Conservation (phyloP, 2,797 vertebrate genomes). For the Danio tinwini region DNA sequence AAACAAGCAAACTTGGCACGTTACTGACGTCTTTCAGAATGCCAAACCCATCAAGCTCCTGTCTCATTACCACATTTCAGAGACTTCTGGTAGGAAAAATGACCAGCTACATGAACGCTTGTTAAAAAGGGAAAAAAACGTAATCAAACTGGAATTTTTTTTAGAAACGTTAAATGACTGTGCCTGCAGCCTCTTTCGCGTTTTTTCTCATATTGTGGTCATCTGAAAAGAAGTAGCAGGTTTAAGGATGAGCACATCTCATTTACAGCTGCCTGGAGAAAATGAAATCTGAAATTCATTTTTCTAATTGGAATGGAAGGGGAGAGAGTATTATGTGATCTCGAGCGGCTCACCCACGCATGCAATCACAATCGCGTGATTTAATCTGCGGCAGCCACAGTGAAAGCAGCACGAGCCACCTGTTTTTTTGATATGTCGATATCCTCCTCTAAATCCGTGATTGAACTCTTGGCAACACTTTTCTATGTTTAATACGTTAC, state of each 20-base stretch:
- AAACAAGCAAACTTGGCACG: background rate
- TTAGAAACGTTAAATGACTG: background rate
- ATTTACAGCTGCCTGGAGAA: conserved; percentile 20
- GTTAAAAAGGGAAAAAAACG: background rate
- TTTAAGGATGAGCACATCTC: conserved; percentile 44
- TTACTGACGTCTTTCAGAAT: background rate
- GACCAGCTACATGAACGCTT: background rate
- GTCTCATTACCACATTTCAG: background rate
- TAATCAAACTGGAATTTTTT: background rate
- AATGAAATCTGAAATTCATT: conserved; percentile 56
- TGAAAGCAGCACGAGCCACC: conserved; percentile 34
- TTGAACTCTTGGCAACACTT: conserved; percentile 1
- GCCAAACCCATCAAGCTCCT: background rate
- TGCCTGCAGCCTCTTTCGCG: background rate
- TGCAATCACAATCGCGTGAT: conserved; percentile 40
- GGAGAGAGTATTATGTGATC: conserved; percentile 52
- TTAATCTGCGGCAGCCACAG: conserved; percentile 37
- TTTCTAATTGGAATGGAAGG: conserved; percentile 59
- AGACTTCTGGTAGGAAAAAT: background rate
- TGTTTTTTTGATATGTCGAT: conserved; percentile 38
- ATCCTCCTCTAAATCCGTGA: background rate
- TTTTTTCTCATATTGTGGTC: background rate
- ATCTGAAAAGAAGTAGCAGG: conserved; percentile 14
- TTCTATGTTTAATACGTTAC: background rate
- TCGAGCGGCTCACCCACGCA: conserved; percentile 47